Evolutionary conservation across 2,888 invertebrate species (phyloP), one percentile per base, ranked within the genome.

Genomic region (Aphidius colemani): DNA sequence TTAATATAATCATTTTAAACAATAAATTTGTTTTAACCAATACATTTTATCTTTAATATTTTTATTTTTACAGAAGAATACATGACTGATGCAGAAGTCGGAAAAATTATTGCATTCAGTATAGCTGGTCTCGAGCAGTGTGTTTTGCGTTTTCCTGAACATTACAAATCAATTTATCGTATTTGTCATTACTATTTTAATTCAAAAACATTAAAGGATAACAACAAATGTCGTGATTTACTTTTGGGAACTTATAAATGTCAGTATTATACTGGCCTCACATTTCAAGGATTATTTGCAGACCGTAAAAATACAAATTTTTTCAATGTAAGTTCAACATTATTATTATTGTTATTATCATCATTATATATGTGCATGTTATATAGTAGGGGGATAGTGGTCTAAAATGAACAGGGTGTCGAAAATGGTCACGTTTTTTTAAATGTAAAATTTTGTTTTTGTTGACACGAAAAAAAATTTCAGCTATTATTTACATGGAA

Each of bases 111-210:
- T 44, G 82, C 86, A 43, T 85, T 86, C 48, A 94, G 94, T 76
- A 82, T 94, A 11, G 86, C 87, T 75, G 94, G 94, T 43, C 83
- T 96, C 69, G 92, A 93, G 82, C 90, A 94, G 74, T 96, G 96
- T 75, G 88, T 94, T 7, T 86, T 88, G 56, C 86, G 96, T 55
- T 94, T 96, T 79, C 90, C 95, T 0, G 93, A 94, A 72, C 95
- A 97, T 82, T 96, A 96, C 81, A 97, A 97, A 83, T 93, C 96
- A 0, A 86, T 95, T 60, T 96, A 95, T 81, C 88, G 96, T 70
- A 84, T 97, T 59, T 91, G 94, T 2, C 90, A 94, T 79, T 90
- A 93, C 75, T 95, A 91, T 81, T 91, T 91, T 77, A 88, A 90
- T 72, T 89, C 89, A 58, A 89, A 89, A 75, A 85, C 86, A 63